phyloP scores from a whole-genome alignment of 1,140 invertebrate species.

The Lepidurus couesii region DNA sequence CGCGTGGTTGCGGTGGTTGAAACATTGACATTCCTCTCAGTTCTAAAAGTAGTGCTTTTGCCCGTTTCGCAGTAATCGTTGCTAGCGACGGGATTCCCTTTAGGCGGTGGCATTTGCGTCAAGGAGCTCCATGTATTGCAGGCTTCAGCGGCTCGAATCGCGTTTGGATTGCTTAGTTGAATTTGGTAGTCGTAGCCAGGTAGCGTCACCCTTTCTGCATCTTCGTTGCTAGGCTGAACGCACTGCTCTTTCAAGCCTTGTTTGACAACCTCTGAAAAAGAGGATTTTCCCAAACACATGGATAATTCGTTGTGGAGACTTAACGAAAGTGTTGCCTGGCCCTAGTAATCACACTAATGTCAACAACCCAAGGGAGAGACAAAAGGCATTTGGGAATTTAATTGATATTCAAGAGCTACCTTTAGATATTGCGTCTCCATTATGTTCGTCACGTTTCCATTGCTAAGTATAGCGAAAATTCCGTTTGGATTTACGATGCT shows the following conservation, averaged over 20 bases:
- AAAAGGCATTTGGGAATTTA: background rate
- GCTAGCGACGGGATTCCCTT: background rate
- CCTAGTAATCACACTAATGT: background rate
- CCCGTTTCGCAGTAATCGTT: background rate
- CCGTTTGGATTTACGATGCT: too few species aligned
- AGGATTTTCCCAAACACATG: background rate
- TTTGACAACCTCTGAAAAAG: background rate
- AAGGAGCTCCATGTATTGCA: constrained; percentile 5
- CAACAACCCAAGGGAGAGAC: background rate
- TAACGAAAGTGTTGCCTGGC: background rate
- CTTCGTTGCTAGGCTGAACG: background rate
- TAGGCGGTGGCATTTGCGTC: constrained; percentile 13
- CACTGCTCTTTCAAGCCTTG: constrained; percentile 5
- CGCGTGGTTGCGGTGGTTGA: background rate
- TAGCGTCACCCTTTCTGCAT: background rate
- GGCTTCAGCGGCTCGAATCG: background rate
- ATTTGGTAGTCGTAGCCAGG: constrained; percentile 8
- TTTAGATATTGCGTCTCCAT: background rate
- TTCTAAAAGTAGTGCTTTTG: background rate
- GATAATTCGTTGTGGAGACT: background rate
- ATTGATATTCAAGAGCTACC: background rate
- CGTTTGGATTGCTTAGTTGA: background rate
- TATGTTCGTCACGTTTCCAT: too few species aligned
- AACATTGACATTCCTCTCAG: background rate
- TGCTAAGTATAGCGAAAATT: too few species aligned